Evolutionary conservation across 2,888 invertebrate genomes (phyloP), one percentile per base, ranked within the genome.

Genomic region (Drosophila birchii): DNA sequence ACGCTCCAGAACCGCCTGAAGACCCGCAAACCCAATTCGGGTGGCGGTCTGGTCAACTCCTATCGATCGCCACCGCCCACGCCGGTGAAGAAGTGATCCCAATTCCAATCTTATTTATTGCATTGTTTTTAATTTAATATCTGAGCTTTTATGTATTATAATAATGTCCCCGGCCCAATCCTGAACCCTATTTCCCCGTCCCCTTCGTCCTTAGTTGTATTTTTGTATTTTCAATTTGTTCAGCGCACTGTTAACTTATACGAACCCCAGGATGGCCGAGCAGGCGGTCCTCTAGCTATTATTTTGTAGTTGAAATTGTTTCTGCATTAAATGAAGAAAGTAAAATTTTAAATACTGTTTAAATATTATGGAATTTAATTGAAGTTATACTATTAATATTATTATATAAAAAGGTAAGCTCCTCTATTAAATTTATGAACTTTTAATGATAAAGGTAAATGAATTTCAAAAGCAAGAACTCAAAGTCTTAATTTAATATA

Each of bases 1-100:
- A 97, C 97, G 2, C 93, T 98, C 76, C 97, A 98, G 92, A 95
- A 95, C 81, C 94, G 97, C 81, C 96, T 97, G 79, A 96, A 96
- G 92, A 93, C 94, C 39, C 94, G 96, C 34, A 92, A 92, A 8
- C 86, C 86, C 57, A 86, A 77, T 8, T 56, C 73, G 41, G 73
- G 73, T 14, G 87, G 77, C 20, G 79, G 78, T 23, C 54, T 85
- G 72, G 66, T 87, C 55, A 89, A 86, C 76, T 89, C 89, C 59
- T 91, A 90, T 60, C 88, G 92, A 18, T 90, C 91, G 60, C 91
- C 91, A 56, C 79, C 89, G 57, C 75, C 70, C 44, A 85, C 87
- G 57, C 85, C 87, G 23, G 70, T 81, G 32, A 88, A 88, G 71
- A 88, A 85, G 63, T 81, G 78, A 69, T 16, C 43, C 58, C 49